Percentiles rank a stretch among this genome's conserved stretches.
Conservation (phyloP, 2,888 invertebrate genomes). For the Brachypterus glaber region DNA sequence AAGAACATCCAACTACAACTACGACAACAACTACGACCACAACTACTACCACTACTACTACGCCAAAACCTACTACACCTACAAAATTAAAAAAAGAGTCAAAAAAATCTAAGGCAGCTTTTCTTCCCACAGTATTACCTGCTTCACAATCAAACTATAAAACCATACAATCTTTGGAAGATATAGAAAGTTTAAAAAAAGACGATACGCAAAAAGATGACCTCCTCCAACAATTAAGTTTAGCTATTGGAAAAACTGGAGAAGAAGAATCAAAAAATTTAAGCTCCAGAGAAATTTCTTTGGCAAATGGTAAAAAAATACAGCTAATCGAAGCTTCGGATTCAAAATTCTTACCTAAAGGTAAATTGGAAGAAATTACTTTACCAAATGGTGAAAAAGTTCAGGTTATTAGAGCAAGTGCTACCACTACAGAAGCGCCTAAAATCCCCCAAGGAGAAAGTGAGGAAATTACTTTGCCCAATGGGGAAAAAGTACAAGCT, state of each 20-base stretch:
- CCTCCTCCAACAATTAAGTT: conserved; percentile 62
- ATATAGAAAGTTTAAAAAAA: conserved; percentile 35
- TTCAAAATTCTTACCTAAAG: conserved; percentile 25
- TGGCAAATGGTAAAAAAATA: conserved; percentile 66
- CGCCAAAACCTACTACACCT: conserved; percentile 48
- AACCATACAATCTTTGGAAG: conserved; percentile 35
- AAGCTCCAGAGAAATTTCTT: conserved; percentile 61
- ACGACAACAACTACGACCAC: conserved; percentile 59
- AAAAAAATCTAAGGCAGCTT: conserved; percentile 20
- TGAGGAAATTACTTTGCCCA: conserved; percentile 42
- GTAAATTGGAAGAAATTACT: conserved; percentile 41
- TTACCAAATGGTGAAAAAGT: conserved; percentile 64
- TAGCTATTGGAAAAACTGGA: conserved; percentile 60
- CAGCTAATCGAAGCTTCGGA: conserved; percentile 48
- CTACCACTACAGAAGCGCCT: conserved; percentile 34
- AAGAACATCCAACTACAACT: conserved; percentile 59
- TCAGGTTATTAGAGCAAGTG: conserved; percentile 60
- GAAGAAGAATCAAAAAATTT: conserved; percentile 59
- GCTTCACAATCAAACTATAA: conserved; percentile 43
- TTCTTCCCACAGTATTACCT: conserved; percentile 45
- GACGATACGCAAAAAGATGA: conserved; percentile 60
- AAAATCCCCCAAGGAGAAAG: conserved; percentile 6
- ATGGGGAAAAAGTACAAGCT: conserved; percentile 63
- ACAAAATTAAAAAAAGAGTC: conserved; percentile 10
- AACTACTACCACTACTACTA: conserved; percentile 54